Evolutionary conservation across 2,113 vertebrate species (phyloP).

Genomic region (Castor canadensis): DNA sequence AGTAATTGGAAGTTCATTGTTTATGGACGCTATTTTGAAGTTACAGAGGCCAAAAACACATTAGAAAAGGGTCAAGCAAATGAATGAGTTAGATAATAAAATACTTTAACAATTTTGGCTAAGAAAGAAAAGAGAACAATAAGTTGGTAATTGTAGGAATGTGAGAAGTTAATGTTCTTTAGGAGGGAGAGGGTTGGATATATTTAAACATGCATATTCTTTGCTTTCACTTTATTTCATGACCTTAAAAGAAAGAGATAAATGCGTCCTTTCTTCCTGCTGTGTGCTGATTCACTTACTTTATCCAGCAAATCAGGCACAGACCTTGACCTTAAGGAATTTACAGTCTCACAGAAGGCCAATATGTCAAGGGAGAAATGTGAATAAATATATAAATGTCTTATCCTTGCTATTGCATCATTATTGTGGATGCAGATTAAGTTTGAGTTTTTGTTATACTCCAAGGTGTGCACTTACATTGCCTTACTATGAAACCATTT

Average conservation of each 20-base stretch:
- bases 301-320: neutral
- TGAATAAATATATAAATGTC: neutral
- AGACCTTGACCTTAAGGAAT: neutral
- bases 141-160: neutral
- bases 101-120: neutral
- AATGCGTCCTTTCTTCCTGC: neutral
- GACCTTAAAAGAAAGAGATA: neutral
- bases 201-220: neutral
- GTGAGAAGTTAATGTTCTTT: slow-evolving; percentile 7
- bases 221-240: neutral
- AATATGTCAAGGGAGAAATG: neutral
- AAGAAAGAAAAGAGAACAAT: neutral
- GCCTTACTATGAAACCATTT: neutral
- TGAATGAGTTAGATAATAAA: neutral
- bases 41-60: neutral
- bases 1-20: neutral
- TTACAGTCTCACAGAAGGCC: neutral
- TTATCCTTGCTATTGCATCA: neutral
- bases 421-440: slow-evolving; percentile 10
- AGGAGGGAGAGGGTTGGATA: neutral
- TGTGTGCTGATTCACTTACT: neutral
- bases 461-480: neutral
- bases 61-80: neutral
- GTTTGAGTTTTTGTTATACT: neutral
- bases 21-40: neutral